Evolutionary conservation across 2,888 invertebrate genomes (phyloP).

Genomic region (Diaperis boleti): DNA sequence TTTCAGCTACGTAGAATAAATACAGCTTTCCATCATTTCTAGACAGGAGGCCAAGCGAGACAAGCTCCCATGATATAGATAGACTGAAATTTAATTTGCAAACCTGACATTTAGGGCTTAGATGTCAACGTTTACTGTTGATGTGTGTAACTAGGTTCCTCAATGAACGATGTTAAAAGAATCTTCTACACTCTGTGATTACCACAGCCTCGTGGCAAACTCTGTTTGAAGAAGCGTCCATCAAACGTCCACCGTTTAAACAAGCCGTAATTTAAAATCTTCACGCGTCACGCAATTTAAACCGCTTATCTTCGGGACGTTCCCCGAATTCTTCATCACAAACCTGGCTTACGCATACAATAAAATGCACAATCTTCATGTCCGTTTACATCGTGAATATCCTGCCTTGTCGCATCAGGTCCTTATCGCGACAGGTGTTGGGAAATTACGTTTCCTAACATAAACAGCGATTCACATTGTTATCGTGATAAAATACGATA

Average conservation of each 20-base stretch:
- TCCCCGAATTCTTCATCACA: not conserved
- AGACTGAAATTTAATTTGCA: too few relatives aligned
- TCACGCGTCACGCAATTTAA: not conserved
- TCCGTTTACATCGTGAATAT: not conserved
- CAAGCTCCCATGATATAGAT: too few relatives aligned
- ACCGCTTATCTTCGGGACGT: not conserved
- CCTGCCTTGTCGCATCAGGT: conserved; percentile 1
- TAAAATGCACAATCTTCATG: not conserved
- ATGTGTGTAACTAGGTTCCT: too few relatives aligned
- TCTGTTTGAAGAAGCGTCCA: not conserved
- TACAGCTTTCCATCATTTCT: too few relatives aligned
- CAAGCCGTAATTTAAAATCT: not conserved
- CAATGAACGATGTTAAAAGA: too few relatives aligned
- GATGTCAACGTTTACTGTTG: too few relatives aligned
- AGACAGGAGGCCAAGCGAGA: too few relatives aligned
- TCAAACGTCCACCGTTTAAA: not conserved
- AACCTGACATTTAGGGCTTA: too few relatives aligned
- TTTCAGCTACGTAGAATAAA: too few relatives aligned
- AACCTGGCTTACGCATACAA: not conserved
- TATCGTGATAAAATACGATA: conserved; percentile 1
- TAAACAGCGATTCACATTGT: not conserved
- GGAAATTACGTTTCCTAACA: conserved; percentile 1
- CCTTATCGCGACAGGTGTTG: conserved; percentile 2
- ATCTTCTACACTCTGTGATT: too few relatives aligned
- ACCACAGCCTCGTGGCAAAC: too few relatives aligned